These are phyloP conservation scores for Cosmorhoe ocellata DNA, from an alignment of 2,888 invertebrate species.

Conservation along the genomic window DNA sequence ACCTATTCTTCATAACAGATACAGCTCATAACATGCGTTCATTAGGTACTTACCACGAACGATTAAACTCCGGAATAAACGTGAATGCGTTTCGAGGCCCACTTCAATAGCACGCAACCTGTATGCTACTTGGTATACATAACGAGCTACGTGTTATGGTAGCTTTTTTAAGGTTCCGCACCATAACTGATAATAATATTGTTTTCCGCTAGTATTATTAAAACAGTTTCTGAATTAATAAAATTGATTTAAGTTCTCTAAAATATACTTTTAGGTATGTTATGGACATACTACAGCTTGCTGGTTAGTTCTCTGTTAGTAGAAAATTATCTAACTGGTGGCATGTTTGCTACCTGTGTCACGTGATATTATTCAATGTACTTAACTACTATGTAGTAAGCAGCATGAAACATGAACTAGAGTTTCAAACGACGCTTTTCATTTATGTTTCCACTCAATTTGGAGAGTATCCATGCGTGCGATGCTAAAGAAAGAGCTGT, in stretches of 20 bases:
- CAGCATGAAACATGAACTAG: constrained; percentile 19
- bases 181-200: too few relatives aligned
- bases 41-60: constrained; percentile 53
- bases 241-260: too few relatives aligned
- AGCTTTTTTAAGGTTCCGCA: too few relatives aligned
- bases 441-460: constrained; percentile 47
- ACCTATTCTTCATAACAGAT: too few relatives aligned
- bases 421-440: constrained; percentile 40
- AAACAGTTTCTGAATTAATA: too few relatives aligned
- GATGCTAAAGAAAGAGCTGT: constrained; percentile 49
- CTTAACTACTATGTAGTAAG: constrained; percentile 2
- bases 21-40: constrained; percentile 5
- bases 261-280: too few relatives aligned
- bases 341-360: background rate
- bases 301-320: too few relatives aligned
- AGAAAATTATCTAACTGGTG: too few relatives aligned
- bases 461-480: constrained; percentile 46
- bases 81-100: constrained; percentile 22
- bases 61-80: constrained; percentile 38
- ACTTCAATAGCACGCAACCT: constrained; percentile 22
- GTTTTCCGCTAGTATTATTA: too few relatives aligned
- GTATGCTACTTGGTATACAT: constrained; percentile 43
- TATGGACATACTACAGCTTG: too few relatives aligned
- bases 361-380: background rate
- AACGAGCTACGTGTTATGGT: too few relatives aligned